Percentiles rank a stretch among this genome's conserved stretches.
phyloP scores from a whole-genome alignment of 35 echinoderm and acorn worm species.

The Lytechinus variegatus region DNA sequence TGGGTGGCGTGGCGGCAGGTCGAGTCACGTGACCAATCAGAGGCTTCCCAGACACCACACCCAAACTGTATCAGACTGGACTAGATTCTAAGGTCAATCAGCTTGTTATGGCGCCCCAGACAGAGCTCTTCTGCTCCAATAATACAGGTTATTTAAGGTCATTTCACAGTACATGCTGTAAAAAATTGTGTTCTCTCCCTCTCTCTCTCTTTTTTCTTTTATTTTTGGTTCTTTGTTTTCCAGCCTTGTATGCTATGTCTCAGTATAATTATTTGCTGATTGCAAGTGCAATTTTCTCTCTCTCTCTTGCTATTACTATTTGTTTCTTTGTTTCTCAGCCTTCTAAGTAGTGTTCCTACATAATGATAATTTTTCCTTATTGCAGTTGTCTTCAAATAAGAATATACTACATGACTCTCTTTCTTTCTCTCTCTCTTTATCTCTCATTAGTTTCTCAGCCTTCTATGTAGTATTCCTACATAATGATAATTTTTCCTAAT shows the following conservation, averaged over 20 bases:
- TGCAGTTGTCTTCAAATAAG: no score
- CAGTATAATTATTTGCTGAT: neutral
- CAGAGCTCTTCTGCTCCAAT: neutral
- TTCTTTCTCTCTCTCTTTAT: neutral
- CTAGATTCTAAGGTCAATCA: neutral
- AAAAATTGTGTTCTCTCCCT: neutral
- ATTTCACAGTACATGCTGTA: neutral
- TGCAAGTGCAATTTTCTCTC: neutral
- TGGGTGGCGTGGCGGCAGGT: neutral
- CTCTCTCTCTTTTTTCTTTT: neutral
- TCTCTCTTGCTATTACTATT: neutral
- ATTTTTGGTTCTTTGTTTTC: neutral
- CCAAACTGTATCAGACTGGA: conserved; percentile 9
- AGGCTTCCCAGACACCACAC: neutral
- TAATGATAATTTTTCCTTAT: no score
- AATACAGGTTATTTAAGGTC: conserved; percentile 5
- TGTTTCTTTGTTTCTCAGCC: no score
- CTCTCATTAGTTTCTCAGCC: no score
- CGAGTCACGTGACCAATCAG: neutral
- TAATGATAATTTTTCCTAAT: no score
- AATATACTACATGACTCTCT: no score
- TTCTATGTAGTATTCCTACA: no score
- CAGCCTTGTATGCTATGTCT: neutral
- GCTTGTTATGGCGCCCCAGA: neutral
- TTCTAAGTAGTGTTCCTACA: no score